phyloP scores from a whole-genome alignment of 92 coral and sea anemone species.

The Metridium senile region DNA sequence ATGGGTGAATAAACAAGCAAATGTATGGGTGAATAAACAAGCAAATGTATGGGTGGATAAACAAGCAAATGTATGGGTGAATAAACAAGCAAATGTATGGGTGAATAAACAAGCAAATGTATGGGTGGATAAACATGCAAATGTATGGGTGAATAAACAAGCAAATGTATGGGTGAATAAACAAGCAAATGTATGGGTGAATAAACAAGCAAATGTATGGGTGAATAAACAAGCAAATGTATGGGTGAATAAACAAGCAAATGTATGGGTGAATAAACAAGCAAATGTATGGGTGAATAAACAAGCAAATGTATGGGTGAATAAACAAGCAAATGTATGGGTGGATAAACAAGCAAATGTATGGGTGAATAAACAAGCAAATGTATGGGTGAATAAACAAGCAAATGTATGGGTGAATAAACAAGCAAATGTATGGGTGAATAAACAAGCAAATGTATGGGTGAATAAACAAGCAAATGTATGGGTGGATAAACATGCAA shows the following conservation, averaged over 20 bases:
- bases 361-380: background rate
- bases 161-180: background rate
- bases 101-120: background rate
- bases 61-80: background rate
- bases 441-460: slow-evolving; percentile 32
- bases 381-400: background rate
- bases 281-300: background rate
- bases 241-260: slow-evolving; percentile 62
- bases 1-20: background rate
- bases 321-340: too few relatives aligned
- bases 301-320: background rate
- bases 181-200: background rate
- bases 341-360: slow-evolving; percentile 54
- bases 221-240: too few relatives aligned
- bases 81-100: background rate
- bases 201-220: background rate
- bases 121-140: background rate
- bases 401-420: background rate
- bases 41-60: too few relatives aligned
- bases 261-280: too few relatives aligned
- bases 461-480: background rate
- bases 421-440: too few relatives aligned
- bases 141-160: slow-evolving; percentile 73
- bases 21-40: background rate
- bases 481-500: background rate